Evolutionary conservation across 2,113 vertebrate species (phyloP), one percentile per base, ranked within the genome.

Genomic region (Oryctolagus cuniculus): DNA sequence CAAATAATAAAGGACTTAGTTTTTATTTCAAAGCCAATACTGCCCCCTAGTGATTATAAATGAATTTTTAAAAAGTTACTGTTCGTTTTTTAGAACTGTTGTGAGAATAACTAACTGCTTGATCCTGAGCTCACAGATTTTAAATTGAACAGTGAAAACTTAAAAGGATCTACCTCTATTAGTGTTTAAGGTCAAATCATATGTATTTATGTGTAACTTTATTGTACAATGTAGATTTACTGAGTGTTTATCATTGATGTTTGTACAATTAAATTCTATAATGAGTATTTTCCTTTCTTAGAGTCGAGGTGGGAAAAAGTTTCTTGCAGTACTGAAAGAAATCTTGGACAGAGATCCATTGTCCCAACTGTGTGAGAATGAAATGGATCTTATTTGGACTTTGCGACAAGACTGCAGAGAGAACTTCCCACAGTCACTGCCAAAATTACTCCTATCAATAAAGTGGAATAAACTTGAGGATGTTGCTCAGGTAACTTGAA

Each of bases 391-490:
- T 87, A 99, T 99, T 95, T 99, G 99, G 99, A 99, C 99, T 87
- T 98, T 99, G 96, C 98, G 99, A 67, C 98, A 99, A 2, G 99
- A 99, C 98, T 99, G 99, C 90, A 96, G 98, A 87, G 99, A 99
- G 88, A 99, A 99, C 95, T 99, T 99, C 77, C 99, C 99, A 91
- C 99, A 99, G 97, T 99, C 99, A 0, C 96, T 99, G 95, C 99
- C 99, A 66, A 99, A 99, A 96, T 98, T 99, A 94, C 98, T 99
- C 82, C 98, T 99, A 22, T 99, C 99, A 0, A 99, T 99, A 83
- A 99, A 99, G 96, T 99, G 99, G 99, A 99, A 99, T 98, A 99
- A 99, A 98, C 99, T 99, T 90, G 99, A 99, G 98, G 99, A 99
- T 74, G 99, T 99, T 98, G 99, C 99, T 89, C 99, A 99, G 99